Conservation (phyloP, 2,113 vertebrate species). For the Aptenodytes patagonicus region DNA sequence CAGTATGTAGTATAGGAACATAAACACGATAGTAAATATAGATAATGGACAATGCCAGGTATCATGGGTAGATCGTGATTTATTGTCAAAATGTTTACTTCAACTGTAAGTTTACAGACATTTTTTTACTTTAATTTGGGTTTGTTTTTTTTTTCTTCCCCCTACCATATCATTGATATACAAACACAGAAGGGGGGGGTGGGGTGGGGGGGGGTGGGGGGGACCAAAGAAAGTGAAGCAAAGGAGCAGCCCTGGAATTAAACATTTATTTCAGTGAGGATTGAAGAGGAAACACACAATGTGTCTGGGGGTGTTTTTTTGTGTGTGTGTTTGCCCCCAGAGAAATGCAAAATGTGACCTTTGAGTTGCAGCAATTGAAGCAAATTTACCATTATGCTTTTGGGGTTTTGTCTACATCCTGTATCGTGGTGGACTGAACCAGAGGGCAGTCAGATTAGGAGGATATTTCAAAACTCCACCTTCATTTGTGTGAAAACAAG, state of each 20-base stretch:
- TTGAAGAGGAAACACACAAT: background rate
- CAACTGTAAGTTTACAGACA: background rate
- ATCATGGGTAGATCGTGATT: background rate
- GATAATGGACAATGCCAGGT: background rate
- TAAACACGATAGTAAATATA: background rate
- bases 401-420: background rate
- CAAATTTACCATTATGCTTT: background rate
- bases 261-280: background rate
- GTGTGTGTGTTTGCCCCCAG: background rate
- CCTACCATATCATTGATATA: background rate
- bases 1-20: background rate
- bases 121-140: background rate
- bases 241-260: background rate
- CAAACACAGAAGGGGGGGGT: too few relatives aligned
- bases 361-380: background rate
- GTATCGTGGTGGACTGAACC: background rate
- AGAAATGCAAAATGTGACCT: background rate
- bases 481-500: background rate
- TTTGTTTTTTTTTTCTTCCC: too few relatives aligned
- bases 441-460: background rate
- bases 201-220: too few relatives aligned
- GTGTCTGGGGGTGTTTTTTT: too few relatives aligned
- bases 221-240: background rate
- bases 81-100: background rate
- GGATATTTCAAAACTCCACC: background rate